phyloP scores from a whole-genome alignment of 2,797 vertebrate genomes.

The Poecilia wingei region DNA sequence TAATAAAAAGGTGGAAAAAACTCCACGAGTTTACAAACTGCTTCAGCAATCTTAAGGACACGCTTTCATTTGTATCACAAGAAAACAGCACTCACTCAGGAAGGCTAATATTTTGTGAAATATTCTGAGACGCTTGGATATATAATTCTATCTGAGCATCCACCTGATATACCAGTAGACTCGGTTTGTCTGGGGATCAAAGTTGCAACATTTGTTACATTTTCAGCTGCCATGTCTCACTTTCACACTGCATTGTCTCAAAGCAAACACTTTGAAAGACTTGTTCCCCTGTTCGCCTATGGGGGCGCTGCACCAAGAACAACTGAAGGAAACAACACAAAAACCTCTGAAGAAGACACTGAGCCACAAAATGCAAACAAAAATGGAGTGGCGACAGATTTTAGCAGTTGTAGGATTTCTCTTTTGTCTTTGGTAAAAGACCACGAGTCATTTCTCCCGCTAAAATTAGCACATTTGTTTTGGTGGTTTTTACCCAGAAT shows the following conservation, averaged over 20 bases:
- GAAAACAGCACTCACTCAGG: background rate
- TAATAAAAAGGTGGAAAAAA: background rate
- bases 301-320: background rate
- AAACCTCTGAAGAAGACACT: background rate
- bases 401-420: background rate
- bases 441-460: no score
- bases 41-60: constrained; percentile 4
- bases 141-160: background rate
- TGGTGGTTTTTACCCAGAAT: background rate
- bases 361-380: background rate
- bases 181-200: no score
- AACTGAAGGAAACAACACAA: background rate
- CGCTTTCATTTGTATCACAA: background rate
- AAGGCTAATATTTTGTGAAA: background rate
- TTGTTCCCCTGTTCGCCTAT: background rate
- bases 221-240: no score
- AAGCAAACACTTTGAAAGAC: background rate
- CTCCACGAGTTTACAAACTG: background rate
- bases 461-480: background rate
- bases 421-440: no score
- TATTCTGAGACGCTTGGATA: background rate
- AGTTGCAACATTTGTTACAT: no score
- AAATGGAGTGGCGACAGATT: background rate
- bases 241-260: no score
- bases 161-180: background rate